Conservation (phyloP, 1,140 invertebrate genomes). For the Drosophila lowei region DNA sequence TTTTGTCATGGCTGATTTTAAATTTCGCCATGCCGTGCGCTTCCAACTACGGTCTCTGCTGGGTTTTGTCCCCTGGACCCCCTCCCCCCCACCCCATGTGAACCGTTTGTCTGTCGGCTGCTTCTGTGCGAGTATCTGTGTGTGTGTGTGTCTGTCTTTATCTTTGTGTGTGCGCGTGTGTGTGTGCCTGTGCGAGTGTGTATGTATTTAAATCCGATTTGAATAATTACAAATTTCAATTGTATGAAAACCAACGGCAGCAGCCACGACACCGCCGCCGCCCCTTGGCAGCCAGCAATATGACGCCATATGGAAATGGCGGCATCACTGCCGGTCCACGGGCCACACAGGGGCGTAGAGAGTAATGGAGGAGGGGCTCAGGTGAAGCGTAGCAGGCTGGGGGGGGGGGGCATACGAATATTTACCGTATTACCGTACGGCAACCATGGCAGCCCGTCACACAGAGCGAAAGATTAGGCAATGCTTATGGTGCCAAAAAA, state of each 20-base stretch:
- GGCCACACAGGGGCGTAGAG: slow-evolving; percentile 6
- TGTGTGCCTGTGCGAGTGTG: slow-evolving; percentile 17
- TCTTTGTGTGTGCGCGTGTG: neutral
- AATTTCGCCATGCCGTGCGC: slow-evolving; percentile 29
- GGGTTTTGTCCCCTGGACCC: neutral
- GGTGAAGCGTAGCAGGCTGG: slow-evolving; percentile 3
- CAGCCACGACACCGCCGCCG: slow-evolving; percentile 15
- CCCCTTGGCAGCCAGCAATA: slow-evolving; percentile 61
- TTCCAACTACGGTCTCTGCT: neutral
- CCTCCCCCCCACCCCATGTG: slow-evolving; percentile 17
- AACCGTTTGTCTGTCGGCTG: slow-evolving; percentile 31
- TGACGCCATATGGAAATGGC: slow-evolving; percentile 79
- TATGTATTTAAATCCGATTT: slow-evolving; percentile 80
- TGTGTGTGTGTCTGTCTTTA: slow-evolving; percentile 1
- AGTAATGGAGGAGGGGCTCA: neutral
- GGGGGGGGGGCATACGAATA: slow-evolving; percentile 34
- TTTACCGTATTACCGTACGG: slow-evolving; percentile 66
- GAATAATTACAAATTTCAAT: slow-evolving; percentile 82
- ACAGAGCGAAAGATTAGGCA: slow-evolving; percentile 3
- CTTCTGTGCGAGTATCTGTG: neutral
- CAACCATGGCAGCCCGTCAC: slow-evolving; percentile 37
- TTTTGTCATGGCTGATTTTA: slow-evolving; percentile 40
- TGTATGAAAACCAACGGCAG: slow-evolving; percentile 68
- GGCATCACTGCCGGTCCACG: slow-evolving; percentile 30
- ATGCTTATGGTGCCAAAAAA: neutral